Conservation (phyloP, 2,113 vertebrate species). For the Rattus norvegicus region GRCr8 NC_086020.1:118000001-118000500, state of each 20-base stretch:
- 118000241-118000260: not conserved
- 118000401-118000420: not conserved
- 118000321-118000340: not conserved
- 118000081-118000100: not conserved
- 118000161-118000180: not conserved
- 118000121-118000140: not conserved
- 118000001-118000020: constrained; percentile 10
- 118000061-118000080: constrained; percentile 24
- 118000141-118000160: not conserved
- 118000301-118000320: not conserved
- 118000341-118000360: not conserved
- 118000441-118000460: not conserved
- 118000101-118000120: not conserved
- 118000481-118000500: too few species aligned
- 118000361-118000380: not conserved
- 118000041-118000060: not conserved
- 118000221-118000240: not conserved
- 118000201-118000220: not conserved
- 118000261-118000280: not conserved
- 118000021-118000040: constrained; percentile 26
- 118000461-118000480: not conserved
- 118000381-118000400: not conserved
- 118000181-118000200: not conserved
- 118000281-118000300: not conserved
- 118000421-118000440: not conserved